These are phyloP conservation scores for Thymallus thymallus DNA, from an alignment of 2,113 vertebrate genomes.

Conservation along the genomic window DNA sequence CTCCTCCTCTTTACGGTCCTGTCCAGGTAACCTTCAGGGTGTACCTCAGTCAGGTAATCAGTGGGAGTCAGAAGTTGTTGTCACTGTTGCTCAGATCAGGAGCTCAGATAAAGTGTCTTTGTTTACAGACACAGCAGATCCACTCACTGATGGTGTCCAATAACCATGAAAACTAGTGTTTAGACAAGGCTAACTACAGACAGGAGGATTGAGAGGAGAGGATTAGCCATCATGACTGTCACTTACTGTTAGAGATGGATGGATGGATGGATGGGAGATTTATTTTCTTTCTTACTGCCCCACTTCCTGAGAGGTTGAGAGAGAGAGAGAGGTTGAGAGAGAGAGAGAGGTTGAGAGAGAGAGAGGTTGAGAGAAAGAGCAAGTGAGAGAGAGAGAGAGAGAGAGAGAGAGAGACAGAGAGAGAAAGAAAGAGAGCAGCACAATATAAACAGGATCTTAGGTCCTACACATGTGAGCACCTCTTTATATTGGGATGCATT, in stretches of 20 bases:
- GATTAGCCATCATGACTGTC: slow-evolving; percentile 47
- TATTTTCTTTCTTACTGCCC: slow-evolving; percentile 28
- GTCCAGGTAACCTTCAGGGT: not conserved
- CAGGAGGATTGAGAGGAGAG: slow-evolving; percentile 46
- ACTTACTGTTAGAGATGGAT: slow-evolving; percentile 28
- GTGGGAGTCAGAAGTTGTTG: slow-evolving; percentile 57
- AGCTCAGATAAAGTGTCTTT: slow-evolving; percentile 52
- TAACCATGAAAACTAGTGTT: slow-evolving; percentile 59
- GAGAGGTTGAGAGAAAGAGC: not conserved
- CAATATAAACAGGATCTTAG: slow-evolving; percentile 51
- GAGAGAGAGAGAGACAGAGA: not conserved
- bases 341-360: not conserved
- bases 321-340: not conserved
- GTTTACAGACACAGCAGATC: slow-evolving; percentile 37
- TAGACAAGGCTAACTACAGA: slow-evolving; percentile 59
- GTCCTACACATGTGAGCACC: not conserved
- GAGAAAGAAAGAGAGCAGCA: not conserved
- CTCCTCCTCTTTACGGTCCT: not conserved
- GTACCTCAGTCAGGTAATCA: slow-evolving; percentile 43
- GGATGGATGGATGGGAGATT: slow-evolving; percentile 28
- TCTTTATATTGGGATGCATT: not conserved
- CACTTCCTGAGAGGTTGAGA: slow-evolving; percentile 23
- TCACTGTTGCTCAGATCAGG: slow-evolving; percentile 55
- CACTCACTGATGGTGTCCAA: slow-evolving; percentile 62
- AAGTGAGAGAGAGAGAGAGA: not conserved